These are phyloP conservation scores for Tribolium madens DNA, from an alignment of 1,140 invertebrate species.

Conservation along the genomic window DNA sequence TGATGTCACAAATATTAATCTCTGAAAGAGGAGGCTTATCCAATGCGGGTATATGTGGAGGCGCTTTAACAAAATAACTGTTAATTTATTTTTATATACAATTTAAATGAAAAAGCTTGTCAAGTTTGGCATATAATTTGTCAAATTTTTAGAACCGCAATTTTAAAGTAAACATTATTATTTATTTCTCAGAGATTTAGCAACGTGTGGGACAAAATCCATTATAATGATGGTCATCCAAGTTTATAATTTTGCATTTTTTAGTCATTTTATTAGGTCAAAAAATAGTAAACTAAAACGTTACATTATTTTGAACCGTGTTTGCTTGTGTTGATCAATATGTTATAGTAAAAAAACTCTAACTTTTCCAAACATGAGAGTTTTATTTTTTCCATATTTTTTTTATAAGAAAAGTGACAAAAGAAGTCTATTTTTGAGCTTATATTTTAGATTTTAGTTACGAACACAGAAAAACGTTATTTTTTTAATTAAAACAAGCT, in stretches of 20 bases:
- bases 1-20: background rate
- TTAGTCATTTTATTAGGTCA: no score
- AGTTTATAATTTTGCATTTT: background rate
- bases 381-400: no score
- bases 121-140: background rate
- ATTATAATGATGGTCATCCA: background rate
- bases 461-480: no score
- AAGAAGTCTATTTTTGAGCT: no score
- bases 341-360: no score
- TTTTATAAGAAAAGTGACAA: no score
- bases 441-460: no score
- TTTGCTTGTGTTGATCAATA: no score
- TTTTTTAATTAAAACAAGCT: no score
- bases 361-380: no score
- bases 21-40: background rate
- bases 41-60: background rate
- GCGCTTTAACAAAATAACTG: background rate
- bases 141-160: background rate
- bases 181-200: background rate
- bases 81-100: background rate
- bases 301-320: no score
- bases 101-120: background rate
- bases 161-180: background rate
- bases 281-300: no score
- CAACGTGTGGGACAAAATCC: background rate